Conservation (phyloP, 1,140 invertebrate species). For the Drosophila sturtevanti region DNA sequence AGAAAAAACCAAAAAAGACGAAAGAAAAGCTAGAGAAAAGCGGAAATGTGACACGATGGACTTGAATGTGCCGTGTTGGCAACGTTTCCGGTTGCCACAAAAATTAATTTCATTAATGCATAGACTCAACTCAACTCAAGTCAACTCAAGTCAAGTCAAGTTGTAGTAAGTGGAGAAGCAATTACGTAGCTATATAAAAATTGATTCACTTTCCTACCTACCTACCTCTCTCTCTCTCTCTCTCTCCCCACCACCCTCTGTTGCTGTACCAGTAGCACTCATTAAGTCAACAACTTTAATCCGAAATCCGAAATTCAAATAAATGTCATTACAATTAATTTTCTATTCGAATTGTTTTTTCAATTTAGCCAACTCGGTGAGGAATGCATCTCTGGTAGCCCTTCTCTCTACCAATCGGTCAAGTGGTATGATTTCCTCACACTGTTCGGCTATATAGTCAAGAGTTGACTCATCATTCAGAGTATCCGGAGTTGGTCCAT, state of each 20-base stretch:
- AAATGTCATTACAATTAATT: slow-evolving; percentile 55
- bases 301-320: slow-evolving; percentile 37
- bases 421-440: slow-evolving; percentile 88
- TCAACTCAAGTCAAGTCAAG: too few relatives aligned
- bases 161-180: slow-evolving; percentile 40
- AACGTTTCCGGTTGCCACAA: slow-evolving; percentile 72
- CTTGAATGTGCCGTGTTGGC: slow-evolving; percentile 49
- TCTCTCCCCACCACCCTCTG: background rate
- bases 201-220: slow-evolving; percentile 36
- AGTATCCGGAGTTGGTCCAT: slow-evolving; percentile 89
- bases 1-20: slow-evolving; percentile 4
- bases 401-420: slow-evolving; percentile 88
- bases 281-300: slow-evolving; percentile 50
- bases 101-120: slow-evolving; percentile 81
- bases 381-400: slow-evolving; percentile 91
- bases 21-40: slow-evolving; percentile 28
- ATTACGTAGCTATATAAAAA: slow-evolving; percentile 26
- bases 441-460: slow-evolving; percentile 86
- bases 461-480: slow-evolving; percentile 85
- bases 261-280: background rate
- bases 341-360: slow-evolving; percentile 86
- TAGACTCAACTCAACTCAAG: slow-evolving; percentile 8
- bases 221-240: background rate
- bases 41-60: slow-evolving; percentile 76
- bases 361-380: slow-evolving; percentile 91